phyloP scores from a whole-genome alignment of 2,888 invertebrate species.

The Drosophila mettleri region DNA sequence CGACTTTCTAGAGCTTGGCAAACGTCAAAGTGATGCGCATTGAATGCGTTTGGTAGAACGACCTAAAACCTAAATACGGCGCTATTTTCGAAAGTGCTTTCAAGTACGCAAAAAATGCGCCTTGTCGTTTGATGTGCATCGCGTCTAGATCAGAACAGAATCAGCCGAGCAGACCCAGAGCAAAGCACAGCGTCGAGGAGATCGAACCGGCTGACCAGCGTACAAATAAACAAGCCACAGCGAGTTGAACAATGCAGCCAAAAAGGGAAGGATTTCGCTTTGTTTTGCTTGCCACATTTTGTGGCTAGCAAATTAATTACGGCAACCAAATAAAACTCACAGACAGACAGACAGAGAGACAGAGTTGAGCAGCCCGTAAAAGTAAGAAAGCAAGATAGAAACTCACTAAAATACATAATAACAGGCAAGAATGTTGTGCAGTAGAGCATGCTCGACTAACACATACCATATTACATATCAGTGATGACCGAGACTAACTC shows the following conservation, averaged over 20 bases:
- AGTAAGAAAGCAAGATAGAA: conserved; percentile 43
- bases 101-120: conserved; percentile 65
- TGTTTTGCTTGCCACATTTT: conserved; percentile 34
- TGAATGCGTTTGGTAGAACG: conserved; percentile 68
- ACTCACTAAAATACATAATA: conserved; percentile 50
- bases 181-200: not conserved
- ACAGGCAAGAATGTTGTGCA: conserved; percentile 4
- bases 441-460: not conserved
- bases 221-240: conserved; percentile 52
- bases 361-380: conserved; percentile 39
- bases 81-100: conserved; percentile 70
- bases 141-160: conserved; percentile 29
- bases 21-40: conserved; percentile 71
- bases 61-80: conserved; percentile 78
- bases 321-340: conserved; percentile 36
- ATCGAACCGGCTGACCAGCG: conserved; percentile 45
- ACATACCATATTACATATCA: not conserved
- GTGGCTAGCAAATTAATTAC: conserved; percentile 66
- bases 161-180: conserved; percentile 5
- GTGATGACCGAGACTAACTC: not conserved
- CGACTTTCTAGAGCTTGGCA: conserved; percentile 62
- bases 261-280: conserved; percentile 43
- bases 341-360: no score
- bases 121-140: conserved; percentile 65
- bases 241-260: conserved; percentile 49